A percentile compares a stretch with the other conserved stretches of the same genome.
Evolutionary conservation across 2,113 vertebrate genomes (phyloP).

Genomic region (Nothoprocta pentlandii): DNA sequence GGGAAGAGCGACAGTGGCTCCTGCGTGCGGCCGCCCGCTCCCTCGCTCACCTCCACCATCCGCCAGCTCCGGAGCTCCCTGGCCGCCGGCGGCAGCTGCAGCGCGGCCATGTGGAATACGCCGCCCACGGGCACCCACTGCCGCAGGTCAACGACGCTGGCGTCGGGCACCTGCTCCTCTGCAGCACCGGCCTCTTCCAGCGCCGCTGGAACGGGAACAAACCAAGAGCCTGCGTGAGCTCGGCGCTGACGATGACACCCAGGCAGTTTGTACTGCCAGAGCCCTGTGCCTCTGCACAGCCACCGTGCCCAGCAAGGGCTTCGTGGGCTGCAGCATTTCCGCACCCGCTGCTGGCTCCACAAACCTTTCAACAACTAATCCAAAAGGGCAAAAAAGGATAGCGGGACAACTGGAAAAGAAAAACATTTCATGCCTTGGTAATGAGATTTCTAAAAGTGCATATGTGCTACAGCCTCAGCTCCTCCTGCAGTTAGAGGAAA

Average conservation of each 20-base stretch:
- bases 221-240: neutral
- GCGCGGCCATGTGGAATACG: constrained; percentile 82
- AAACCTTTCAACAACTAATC: neutral
- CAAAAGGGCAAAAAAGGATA: neutral
- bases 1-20: neutral
- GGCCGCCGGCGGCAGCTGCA: constrained; percentile 85
- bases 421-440: neutral
- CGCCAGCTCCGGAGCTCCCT: constrained; percentile 80
- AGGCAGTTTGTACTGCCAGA: no score
- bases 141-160: constrained; percentile 78
- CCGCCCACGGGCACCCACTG: constrained; percentile 85
- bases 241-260: neutral
- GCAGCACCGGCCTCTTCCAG: neutral
- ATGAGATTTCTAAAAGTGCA: neutral
- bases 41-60: constrained; percentile 82
- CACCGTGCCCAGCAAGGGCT: rapidly evolving
- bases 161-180: neutral
- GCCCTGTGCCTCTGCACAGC: neutral
- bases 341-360: constrained; percentile 17
- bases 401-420: neutral
- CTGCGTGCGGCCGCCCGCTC: no score
- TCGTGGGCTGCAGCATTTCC: neutral
- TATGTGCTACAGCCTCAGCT: neutral
- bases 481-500: neutral
- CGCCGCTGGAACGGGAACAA: constrained; percentile 33